phyloP scores from a whole-genome alignment of 2,113 vertebrate species.

The Scophthalmus maximus region DNA sequence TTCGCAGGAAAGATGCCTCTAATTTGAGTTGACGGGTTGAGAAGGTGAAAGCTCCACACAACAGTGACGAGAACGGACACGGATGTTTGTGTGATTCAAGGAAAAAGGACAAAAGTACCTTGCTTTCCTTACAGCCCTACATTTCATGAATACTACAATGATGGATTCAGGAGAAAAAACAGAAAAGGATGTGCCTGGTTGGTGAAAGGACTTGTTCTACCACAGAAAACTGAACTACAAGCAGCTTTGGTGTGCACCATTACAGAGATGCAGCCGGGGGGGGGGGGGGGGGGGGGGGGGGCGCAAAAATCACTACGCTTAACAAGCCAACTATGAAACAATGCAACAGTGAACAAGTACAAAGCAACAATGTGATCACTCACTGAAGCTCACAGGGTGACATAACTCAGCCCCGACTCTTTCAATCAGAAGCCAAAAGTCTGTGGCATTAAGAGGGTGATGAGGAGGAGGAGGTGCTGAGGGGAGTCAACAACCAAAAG shows the following conservation, averaged over 20 bases:
- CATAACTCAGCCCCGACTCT: slow-evolving; percentile 32
- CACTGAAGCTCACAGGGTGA: slow-evolving; percentile 36
- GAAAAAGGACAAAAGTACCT: slow-evolving; percentile 60
- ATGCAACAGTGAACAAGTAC: slow-evolving; percentile 46
- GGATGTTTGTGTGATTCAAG: slow-evolving; percentile 50
- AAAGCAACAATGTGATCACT: slow-evolving; percentile 46
- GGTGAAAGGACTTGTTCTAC: slow-evolving; percentile 27
- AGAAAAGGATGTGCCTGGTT: neutral
- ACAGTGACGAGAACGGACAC: neutral
- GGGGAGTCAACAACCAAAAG: too few relatives aligned
- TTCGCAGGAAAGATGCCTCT: slow-evolving; percentile 18
- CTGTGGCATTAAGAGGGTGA: slow-evolving; percentile 10
- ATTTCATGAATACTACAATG: slow-evolving; percentile 56
- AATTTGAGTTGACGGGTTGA: slow-evolving; percentile 18
- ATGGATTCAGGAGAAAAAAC: neutral
- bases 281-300: slow-evolving; percentile 29
- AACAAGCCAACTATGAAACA: slow-evolving; percentile 46
- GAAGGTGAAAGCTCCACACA: slow-evolving; percentile 32
- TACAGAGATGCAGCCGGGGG: slow-evolving; percentile 63
- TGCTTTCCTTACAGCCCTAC: slow-evolving; percentile 72
- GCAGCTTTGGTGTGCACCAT: slow-evolving; percentile 76
- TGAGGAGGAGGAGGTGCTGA: neutral
- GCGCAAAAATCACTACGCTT: slow-evolving; percentile 1
- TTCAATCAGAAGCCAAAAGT: slow-evolving; percentile 26
- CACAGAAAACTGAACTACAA: slow-evolving; percentile 58